Evolutionary conservation across 2,797 vertebrate genomes (phyloP).

Genomic region (Acanthiza pusilla): DNA sequence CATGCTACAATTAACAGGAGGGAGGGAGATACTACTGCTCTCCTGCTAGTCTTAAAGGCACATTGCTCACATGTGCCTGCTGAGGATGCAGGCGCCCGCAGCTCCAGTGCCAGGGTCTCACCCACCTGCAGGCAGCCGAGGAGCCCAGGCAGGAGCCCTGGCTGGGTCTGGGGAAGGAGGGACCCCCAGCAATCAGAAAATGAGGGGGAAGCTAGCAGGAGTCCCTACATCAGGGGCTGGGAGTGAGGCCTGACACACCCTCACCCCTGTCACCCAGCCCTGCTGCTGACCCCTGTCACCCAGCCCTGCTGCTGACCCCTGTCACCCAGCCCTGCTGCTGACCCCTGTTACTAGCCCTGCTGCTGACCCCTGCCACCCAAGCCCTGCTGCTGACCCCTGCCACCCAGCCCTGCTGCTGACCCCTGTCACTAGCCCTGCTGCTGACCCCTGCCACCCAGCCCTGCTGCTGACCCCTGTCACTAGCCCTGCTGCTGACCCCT

Average conservation of each 20-base stretch:
- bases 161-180: rapidly evolving
- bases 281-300: rapidly evolving
- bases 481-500: rapidly evolving
- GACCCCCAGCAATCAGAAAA: neutral
- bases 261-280: neutral
- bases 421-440: rapidly evolving
- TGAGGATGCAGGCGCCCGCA: neutral
- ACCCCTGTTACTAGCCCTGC: too few species aligned
- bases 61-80: neutral
- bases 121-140: neutral
- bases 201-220: neutral
- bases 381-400: rapidly evolving
- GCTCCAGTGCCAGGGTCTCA: neutral
- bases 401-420: too few species aligned
- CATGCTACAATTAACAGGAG: slow-evolving; percentile 65
- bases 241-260: neutral
- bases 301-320: neutral
- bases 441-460: too few species aligned
- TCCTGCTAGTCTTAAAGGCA: slow-evolving; percentile 67
- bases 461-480: neutral
- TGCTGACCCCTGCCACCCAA: too few species aligned
- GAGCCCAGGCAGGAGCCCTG: neutral
- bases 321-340: neutral
- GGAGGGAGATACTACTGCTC: slow-evolving; percentile 66
- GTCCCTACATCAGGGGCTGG: too few species aligned